These are phyloP conservation scores for Sussaba pulchella DNA, from an alignment of 2,888 invertebrate species.

Conservation along the genomic window DNA sequence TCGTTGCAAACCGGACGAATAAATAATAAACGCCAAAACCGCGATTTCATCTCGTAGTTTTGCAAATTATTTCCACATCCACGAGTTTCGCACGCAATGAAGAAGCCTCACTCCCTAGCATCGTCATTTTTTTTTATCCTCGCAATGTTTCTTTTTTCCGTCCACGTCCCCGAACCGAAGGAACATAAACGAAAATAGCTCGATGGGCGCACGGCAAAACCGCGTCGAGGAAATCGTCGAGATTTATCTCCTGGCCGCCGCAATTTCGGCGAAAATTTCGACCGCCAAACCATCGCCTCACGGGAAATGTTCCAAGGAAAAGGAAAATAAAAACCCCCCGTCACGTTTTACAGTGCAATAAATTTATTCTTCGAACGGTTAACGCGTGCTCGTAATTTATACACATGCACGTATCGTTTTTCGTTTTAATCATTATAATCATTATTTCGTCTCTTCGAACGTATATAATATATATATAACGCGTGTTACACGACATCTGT, in stretches of 20 bases:
- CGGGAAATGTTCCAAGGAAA: conserved; percentile 1
- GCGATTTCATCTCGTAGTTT: conserved; percentile 75
- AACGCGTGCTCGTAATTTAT: conserved; percentile 60
- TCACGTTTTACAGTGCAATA: conserved; percentile 62
- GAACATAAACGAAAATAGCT: conserved; percentile 65
- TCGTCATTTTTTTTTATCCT: conserved; percentile 51
- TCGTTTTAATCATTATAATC: conserved; percentile 17
- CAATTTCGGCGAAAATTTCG: conserved; percentile 44
- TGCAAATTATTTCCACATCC: no score
- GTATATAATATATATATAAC: conserved; percentile 56
- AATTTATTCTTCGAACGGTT: conserved; percentile 66
- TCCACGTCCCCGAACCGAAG: not conserved
- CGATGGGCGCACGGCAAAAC: conserved; percentile 24
- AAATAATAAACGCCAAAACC: conserved; percentile 72
- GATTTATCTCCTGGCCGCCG: conserved; percentile 66
- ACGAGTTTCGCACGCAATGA: conserved; percentile 74
- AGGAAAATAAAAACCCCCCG: conserved; percentile 18
- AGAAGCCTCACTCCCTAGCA: not conserved
- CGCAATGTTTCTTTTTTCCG: not conserved
- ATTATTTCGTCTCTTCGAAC: conserved; percentile 22
- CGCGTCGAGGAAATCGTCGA: conserved; percentile 56
- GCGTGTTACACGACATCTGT: conserved; percentile 61
- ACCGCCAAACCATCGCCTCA: conserved; percentile 42
- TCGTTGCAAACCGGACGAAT: conserved; percentile 67
- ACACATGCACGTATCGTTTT: conserved; percentile 49